Conservation (phyloP, 2,113 vertebrate genomes). For the Rhabdornis inornatus region DNA sequence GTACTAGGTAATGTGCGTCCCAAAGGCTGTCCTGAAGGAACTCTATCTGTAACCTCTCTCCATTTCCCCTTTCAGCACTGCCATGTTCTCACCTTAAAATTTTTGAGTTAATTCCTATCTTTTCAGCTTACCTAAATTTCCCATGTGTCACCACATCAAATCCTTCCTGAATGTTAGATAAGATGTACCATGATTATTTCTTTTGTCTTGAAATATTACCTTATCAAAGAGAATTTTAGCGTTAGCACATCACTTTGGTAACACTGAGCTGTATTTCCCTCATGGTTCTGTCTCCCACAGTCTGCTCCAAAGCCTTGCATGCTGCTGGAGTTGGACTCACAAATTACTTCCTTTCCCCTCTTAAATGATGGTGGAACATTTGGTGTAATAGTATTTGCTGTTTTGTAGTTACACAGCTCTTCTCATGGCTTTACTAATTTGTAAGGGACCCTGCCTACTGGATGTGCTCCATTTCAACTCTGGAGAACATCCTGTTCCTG, state of each 20-base stretch:
- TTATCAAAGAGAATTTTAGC: neutral
- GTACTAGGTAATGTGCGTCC: neutral
- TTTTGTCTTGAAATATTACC: neutral
- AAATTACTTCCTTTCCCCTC: neutral
- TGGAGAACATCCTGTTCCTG: neutral
- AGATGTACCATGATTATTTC: neutral
- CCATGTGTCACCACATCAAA: neutral
- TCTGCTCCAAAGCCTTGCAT: neutral
- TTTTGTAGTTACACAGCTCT: neutral
- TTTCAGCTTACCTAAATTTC: conserved; percentile 38
- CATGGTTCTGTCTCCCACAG: neutral
- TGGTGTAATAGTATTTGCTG: neutral
- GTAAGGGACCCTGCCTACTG: neutral
- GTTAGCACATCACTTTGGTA: neutral
- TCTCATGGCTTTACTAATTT: neutral
- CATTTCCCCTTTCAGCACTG: neutral
- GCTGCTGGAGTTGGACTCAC: neutral
- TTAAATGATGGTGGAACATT: neutral
- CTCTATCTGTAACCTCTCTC: neutral
- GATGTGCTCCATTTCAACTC: neutral
- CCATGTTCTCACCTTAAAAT: neutral
- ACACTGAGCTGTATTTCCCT: neutral
- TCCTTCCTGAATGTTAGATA: conserved; percentile 23
- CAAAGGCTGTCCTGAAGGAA: neutral
- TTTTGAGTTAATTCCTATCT: conserved; percentile 20